Evolutionary conservation across 2,888 invertebrate genomes (phyloP), one percentile per base, ranked within the genome.

Genomic region (Stictocephala bisonia): DNA sequence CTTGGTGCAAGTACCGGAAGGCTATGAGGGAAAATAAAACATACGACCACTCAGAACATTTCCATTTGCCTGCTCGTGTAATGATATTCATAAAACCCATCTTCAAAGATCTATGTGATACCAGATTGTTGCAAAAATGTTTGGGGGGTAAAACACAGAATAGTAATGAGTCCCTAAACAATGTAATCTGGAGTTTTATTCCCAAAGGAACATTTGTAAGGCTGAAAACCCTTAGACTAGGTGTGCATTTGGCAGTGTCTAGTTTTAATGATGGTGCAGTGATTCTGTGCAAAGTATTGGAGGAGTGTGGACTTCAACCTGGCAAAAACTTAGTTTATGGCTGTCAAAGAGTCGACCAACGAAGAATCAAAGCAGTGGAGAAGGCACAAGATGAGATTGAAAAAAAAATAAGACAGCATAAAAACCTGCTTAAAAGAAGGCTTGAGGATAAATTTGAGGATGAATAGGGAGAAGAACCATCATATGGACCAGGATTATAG

Each of bases 1-100:
- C 74, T 41, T 79, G 79, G 79, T 80, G 11, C 35, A 31, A 11
- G 9, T 4, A n/a, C 4, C 4, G 2, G 13, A 56, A 22, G 4
- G 22, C 27, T n/a, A 2, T 56, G 56, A 26, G 3, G 18, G 1
- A 6, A 26, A 60, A 68, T 3, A 22, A 7, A 18, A 64, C 6
- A 2, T 40, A 64, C 22, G 22, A 64, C 22, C 35, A 40, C 24
- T 27, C 29, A 27, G 27, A 58, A 29, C 58, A 58, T 31, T 64
- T 64, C 24, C 44, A 66, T 22, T 6, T 20, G 27, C 15, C 66
- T 15, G 27, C 35, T 15, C 35, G 48, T 48, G 50, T 72, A 7
- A 72, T 72, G 72, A 13, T 35, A 22, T 53, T 31, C 48, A 67
- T 72, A 7, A 72, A 72, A 67, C 53, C 66, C 18, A 41, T 72